Conservation (phyloP, 2,113 vertebrate species). For the Alectura lathami region DNA sequence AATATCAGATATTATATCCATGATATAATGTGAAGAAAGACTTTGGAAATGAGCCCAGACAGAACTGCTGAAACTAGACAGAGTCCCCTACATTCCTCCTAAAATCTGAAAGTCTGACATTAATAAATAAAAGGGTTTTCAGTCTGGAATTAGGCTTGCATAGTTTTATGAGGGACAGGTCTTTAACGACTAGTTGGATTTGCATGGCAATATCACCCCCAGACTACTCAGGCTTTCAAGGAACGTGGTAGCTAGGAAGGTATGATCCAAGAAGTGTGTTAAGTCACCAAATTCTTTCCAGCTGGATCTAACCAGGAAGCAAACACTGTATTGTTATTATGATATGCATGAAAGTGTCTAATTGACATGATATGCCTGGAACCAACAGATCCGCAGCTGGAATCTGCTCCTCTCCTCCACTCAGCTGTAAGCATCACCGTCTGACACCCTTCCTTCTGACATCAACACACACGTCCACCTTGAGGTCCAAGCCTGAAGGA, state of each 20-base stretch:
- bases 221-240: not conserved
- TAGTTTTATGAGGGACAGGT: not conserved
- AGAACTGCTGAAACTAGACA: not conserved
- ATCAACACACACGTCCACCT: not conserved
- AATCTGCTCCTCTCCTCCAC: not conserved
- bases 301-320: not conserved
- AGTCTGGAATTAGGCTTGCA: conserved; percentile 10
- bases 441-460: not conserved
- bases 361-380: not conserved
- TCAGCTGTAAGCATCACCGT: not conserved
- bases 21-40: not conserved
- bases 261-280: not conserved
- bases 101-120: conserved; percentile 1
- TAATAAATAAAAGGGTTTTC: conserved; percentile 30
- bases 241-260: not conserved
- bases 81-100: not conserved
- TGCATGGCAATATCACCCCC: not conserved
- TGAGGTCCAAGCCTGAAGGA: not conserved
- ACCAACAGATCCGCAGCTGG: not conserved
- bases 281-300: not conserved
- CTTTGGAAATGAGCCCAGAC: conserved; percentile 41
- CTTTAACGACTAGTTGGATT: not conserved
- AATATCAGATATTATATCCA: conserved; percentile 5
- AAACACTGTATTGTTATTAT: not conserved
- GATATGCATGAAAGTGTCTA: not conserved